Percentiles rank a stretch among this genome's conserved stretches.
Evolutionary conservation across 2,888 invertebrate genomes (phyloP).

Genomic region (Eupithecia pulchellata): DNA sequence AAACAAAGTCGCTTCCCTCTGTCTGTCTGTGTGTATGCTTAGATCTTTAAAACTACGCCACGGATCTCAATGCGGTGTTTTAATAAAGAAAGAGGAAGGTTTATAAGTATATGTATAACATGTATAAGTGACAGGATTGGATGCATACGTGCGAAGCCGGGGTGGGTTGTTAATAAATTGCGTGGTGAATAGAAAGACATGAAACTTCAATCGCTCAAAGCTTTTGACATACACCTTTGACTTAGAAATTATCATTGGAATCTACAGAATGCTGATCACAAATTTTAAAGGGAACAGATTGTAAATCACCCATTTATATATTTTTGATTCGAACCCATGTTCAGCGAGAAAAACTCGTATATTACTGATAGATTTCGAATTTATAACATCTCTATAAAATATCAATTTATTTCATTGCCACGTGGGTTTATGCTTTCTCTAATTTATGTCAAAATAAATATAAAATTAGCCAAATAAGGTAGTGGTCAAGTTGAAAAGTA

Average conservation of each 20-base stretch:
- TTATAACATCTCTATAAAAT: conserved; percentile 28
- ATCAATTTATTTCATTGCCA: conserved; percentile 19
- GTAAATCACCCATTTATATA: conserved; percentile 42
- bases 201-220: conserved; percentile 14
- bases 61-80: no score
- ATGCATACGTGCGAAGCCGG: no score
- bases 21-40: no score
- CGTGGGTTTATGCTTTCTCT: conserved; percentile 29
- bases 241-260: conserved; percentile 37
- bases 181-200: no score
- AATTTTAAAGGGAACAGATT: conserved; percentile 42
- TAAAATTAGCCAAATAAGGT: conserved; percentile 17
- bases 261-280: conserved; percentile 38
- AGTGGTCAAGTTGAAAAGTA: background rate
- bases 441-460: conserved; percentile 20
- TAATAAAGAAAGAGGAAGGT: no score
- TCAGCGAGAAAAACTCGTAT: conserved; percentile 21
- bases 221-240: conserved; percentile 17
- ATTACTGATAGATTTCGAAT: conserved; percentile 27
- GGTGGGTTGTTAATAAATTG: no score
- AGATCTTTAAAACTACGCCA: no score
- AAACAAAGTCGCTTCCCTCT: no score
- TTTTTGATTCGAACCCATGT: conserved; percentile 35
- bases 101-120: no score
- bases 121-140: no score